Evolutionary conservation across 1,140 invertebrate genomes (phyloP).

Genomic region (Hydropsyche tenuis): DNA sequence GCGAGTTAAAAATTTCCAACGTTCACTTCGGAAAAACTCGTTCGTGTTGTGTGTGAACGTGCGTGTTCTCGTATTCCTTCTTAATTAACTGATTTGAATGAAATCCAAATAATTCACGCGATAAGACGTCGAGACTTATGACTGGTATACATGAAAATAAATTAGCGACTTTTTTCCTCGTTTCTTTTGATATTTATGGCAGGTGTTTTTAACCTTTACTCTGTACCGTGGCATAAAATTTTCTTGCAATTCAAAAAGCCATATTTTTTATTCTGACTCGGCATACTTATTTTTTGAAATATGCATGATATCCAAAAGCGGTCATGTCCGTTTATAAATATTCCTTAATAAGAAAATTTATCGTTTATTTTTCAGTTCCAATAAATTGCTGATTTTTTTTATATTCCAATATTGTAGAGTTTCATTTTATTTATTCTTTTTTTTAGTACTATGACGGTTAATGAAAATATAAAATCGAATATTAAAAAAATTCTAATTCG

Average conservation of each 20-base stretch:
- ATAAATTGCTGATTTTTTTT: too few species aligned
- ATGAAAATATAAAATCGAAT: too few species aligned
- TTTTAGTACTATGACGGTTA: too few species aligned
- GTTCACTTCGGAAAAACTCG: not conserved
- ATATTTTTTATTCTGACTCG: too few species aligned
- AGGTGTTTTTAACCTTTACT: not conserved
- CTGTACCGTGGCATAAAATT: not conserved
- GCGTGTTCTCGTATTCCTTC: not conserved
- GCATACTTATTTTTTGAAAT: too few species aligned
- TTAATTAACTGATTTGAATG: constrained; percentile 50
- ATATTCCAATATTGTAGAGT: too few species aligned
- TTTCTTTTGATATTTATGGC: not conserved
- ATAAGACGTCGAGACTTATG: constrained; percentile 1
- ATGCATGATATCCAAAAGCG: too few species aligned
- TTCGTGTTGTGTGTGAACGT: not conserved
- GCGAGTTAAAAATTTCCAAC: constrained; percentile 1
- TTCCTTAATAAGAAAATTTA: too few species aligned
- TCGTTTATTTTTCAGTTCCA: too few species aligned
- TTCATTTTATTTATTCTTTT: too few species aligned
- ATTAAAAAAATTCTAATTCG: too few species aligned
- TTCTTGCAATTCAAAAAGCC: not conserved
- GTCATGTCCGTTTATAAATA: too few species aligned
- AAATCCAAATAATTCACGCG: constrained; percentile 45
- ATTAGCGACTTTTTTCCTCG: constrained; percentile 46
- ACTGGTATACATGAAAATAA: constrained; percentile 36